These are phyloP conservation scores for Anabas testudineus DNA, from an alignment of 2,797 vertebrate species.

Conservation along the genomic window DNA sequence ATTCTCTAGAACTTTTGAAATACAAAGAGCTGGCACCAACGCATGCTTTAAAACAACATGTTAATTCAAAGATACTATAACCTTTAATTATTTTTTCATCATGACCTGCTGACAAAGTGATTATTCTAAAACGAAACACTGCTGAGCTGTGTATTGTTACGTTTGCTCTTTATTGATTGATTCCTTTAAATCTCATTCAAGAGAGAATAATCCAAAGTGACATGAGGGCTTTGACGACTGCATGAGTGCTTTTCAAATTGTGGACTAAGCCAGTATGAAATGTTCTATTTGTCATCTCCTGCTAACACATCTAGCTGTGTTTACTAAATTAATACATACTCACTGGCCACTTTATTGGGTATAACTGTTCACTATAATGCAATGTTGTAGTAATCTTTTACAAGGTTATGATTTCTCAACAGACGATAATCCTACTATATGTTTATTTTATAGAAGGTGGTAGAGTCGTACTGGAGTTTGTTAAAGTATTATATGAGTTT, in stretches of 20 bases:
- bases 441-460: too few relatives aligned
- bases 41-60: slow-evolving; percentile 52
- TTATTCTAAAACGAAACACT: slow-evolving; percentile 49
- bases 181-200: slow-evolving; percentile 51
- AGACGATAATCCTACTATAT: too few relatives aligned
- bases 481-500: too few relatives aligned
- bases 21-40: slow-evolving; percentile 47
- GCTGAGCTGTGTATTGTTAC: slow-evolving; percentile 37
- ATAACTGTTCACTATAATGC: too few relatives aligned
- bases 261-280: slow-evolving; percentile 29
- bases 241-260: slow-evolving; percentile 31
- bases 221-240: slow-evolving; percentile 26
- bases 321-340: slow-evolving; percentile 30
- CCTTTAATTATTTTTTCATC: slow-evolving; percentile 54
- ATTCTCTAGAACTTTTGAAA: slow-evolving; percentile 54
- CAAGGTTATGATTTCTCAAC: too few relatives aligned
- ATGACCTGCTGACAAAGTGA: slow-evolving; percentile 40
- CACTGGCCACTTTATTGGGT: background rate
- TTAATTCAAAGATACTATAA: slow-evolving; percentile 55
- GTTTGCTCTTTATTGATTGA: slow-evolving; percentile 35
- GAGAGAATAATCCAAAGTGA: slow-evolving; percentile 45
- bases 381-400: too few relatives aligned
- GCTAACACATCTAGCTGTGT: slow-evolving; percentile 10
- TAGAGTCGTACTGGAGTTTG: too few relatives aligned
- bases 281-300: slow-evolving; percentile 35